phyloP scores from a whole-genome alignment of 92 coral and sea anemone species.

The Paragorgia papillata region DNA sequence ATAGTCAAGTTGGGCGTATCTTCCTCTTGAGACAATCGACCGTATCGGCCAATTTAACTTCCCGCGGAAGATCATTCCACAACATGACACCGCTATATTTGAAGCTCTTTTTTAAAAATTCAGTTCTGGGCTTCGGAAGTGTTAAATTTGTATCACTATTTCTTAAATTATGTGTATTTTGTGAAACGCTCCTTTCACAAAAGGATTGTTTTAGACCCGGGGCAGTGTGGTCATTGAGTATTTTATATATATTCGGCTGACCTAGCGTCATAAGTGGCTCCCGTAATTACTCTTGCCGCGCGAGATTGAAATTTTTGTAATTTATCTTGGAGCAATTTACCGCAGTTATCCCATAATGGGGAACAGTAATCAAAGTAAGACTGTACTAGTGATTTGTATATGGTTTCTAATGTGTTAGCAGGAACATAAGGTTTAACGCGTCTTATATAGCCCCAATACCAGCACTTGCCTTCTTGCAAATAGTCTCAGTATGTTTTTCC shows the following conservation, averaged over 20 bases:
- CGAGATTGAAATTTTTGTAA: conserved; percentile 46
- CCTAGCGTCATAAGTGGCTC: conserved; percentile 31
- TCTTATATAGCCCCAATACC: conserved; percentile 29
- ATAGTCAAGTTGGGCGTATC: neutral
- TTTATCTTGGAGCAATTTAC: too few relatives aligned
- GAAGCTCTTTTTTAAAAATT: conserved; percentile 31
- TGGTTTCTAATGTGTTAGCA: conserved; percentile 19
- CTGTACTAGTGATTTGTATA: conserved; percentile 38
- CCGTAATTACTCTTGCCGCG: conserved; percentile 50
- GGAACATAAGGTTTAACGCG: conserved; percentile 45
- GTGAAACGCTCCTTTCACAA: neutral
- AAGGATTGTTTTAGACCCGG: conserved; percentile 17
- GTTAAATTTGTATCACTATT: conserved; percentile 12
- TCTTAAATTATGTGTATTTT: conserved; percentile 6
- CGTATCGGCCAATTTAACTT: conserved; percentile 23
- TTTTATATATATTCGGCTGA: conserved; percentile 33
- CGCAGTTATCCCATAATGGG: conserved; percentile 37
- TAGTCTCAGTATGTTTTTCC: conserved; percentile 27
- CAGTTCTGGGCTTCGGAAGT: conserved; percentile 21
- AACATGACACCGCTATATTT: conserved; percentile 29
- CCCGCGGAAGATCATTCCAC: conserved; percentile 41
- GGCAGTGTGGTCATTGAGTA: conserved; percentile 34
- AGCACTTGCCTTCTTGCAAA: conserved; percentile 37
- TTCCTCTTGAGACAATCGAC: conserved; percentile 3
- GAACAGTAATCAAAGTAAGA: conserved; percentile 50